phyloP scores from a whole-genome alignment of 2,113 vertebrate species.

The human (Homo sapiens) region DNA sequence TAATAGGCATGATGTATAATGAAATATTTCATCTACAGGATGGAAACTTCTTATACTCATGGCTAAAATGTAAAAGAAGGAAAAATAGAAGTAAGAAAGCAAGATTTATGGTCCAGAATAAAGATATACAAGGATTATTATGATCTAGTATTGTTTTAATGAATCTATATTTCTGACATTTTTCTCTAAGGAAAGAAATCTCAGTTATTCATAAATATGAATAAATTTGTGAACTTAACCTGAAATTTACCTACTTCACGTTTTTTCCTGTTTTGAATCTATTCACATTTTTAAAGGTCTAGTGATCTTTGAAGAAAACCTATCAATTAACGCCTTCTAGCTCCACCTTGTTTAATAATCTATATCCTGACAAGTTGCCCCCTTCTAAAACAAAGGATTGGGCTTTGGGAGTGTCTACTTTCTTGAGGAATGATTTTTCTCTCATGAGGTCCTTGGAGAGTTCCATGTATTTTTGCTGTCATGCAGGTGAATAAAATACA shows the following conservation, averaged over 20 bases:
- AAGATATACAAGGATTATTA: not conserved
- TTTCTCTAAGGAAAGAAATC: not conserved
- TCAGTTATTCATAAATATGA: not conserved
- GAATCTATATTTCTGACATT: not conserved
- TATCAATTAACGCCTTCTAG: not conserved
- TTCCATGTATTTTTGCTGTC: not conserved
- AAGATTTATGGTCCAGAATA: not conserved
- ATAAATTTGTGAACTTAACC: constrained; percentile 12
- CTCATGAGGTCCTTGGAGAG: not conserved
- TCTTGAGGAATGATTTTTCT: not conserved
- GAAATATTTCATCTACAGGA: not conserved
- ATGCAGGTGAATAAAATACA: not conserved
- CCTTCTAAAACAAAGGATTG: not conserved
- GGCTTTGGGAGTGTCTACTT: not conserved
- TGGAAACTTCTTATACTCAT: not conserved
- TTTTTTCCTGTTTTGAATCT: not conserved
- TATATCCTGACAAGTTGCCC: not conserved
- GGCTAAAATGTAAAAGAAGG: not conserved
- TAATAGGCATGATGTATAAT: constrained; percentile 2
- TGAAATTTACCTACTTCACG: not conserved
- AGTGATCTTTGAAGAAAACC: not conserved
- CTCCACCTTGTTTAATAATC: not conserved
- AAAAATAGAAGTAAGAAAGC: not conserved
- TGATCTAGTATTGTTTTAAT: not conserved
- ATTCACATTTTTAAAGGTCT: not conserved